A percentile compares a stretch with the other conserved stretches of the same genome.
phyloP scores from a whole-genome alignment of 1,140 invertebrate genomes.

The Episyrphus balteatus region DNA sequence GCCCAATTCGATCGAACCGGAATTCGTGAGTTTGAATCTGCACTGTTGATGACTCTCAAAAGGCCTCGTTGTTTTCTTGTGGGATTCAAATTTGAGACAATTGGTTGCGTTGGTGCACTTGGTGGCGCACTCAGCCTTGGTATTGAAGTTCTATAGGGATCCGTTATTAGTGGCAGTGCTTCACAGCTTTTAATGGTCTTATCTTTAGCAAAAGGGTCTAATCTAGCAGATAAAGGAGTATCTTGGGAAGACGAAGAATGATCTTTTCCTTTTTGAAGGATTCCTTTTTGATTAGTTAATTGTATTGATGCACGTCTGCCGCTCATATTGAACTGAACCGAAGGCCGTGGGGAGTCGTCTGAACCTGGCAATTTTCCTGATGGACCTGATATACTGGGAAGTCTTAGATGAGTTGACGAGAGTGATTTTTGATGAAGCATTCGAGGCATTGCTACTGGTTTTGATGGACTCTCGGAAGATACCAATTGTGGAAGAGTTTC shows the following conservation, averaged over 20 bases:
- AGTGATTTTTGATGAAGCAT: conserved; percentile 16
- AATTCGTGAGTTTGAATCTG: conserved; percentile 8
- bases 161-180: conserved; percentile 20
- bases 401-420: conserved; percentile 18
- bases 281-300: conserved; percentile 23
- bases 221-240: conserved; percentile 10
- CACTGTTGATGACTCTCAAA: conserved; percentile 21
- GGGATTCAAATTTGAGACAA: conserved; percentile 32
- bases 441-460: conserved; percentile 13
- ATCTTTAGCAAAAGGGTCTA: conserved; percentile 6
- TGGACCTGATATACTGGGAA: conserved; percentile 8
- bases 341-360: conserved; percentile 31
- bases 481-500: conserved; percentile 19
- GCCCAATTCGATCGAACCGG: conserved; percentile 26
- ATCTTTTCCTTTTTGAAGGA: conserved; percentile 24
- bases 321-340: conserved; percentile 33
- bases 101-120: conserved; percentile 24
- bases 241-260: conserved; percentile 28
- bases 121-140: conserved; percentile 28
- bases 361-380: not conserved
- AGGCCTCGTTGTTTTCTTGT: conserved; percentile 27
- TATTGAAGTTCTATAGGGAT: conserved; percentile 23
- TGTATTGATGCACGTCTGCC: conserved; percentile 24
- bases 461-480: conserved; percentile 4
- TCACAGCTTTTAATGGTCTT: conserved; percentile 26